Base-by-base conservation (phyloP, 2,797 vertebrate genomes). In the Phataginus tricuspis region DNA sequence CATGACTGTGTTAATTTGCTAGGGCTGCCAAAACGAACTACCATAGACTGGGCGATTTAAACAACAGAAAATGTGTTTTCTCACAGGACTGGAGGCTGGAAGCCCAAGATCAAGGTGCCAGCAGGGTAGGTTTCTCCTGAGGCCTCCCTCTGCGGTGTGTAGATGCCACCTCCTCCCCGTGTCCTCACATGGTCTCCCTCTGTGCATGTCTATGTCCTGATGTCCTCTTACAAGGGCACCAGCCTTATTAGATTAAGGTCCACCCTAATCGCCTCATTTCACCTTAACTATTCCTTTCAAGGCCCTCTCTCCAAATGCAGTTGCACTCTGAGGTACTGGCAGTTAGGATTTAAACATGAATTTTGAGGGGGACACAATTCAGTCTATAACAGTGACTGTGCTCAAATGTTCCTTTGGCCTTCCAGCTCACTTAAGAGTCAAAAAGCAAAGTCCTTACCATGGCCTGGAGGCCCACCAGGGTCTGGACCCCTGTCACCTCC, bases 151-250 rank as follows among this genome's bases (percentile, higher is more conserved):
- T 34, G 45, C 11, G 37, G 21, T 34, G 59, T 31, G 2, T 16
- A 21, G 23, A n/a, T 23, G n/a, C 13, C 14, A 0, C 21, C 59
- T 25, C 13, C 27, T 37, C 42, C 39, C 49, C 18, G 59, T 4
- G 12, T 25, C n/a, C 18, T 82, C 66, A 16, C 2, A 0, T 45
- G 21, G 12, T 42, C 66, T 7, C 61, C 31, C 25, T 75, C 59
- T 66, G 55, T n/a, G 2, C 10, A 21, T 15, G 4, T 74, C 27
- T 34, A 3, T n/a, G 19, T 63, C 27, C 53, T 53, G 1, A 7
- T 61, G 25, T 66, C 57, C n/a, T 69, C 16, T 78, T 68, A 34
- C 3, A 29, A 78, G 53, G 27, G 21, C 42, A 10, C 42, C 7
- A 12, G 21, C 7, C 37, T 45, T 45, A 11, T 51, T 12, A 7